Conservation (phyloP, 2,888 invertebrate species). For the Zygogramma bicolorata region DNA sequence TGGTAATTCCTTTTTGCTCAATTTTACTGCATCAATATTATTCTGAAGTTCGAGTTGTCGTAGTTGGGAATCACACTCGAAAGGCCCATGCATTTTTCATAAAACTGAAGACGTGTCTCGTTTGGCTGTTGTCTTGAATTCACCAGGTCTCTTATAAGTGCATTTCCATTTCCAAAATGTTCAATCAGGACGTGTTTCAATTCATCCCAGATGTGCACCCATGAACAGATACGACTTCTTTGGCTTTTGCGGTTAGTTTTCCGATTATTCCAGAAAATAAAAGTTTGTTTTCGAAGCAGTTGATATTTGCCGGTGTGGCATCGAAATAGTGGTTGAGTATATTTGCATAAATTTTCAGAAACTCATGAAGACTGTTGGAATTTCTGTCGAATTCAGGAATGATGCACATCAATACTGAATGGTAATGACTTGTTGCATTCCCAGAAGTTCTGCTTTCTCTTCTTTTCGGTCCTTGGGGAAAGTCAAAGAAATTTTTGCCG, state of each 20-base stretch:
- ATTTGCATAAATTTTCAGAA: neutral
- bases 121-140: conserved; percentile 5
- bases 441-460: conserved; percentile 3
- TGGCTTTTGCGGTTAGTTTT: neutral
- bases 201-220: neutral
- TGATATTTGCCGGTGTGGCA: neutral
- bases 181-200: neutral
- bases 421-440: neutral
- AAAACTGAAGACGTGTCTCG: neutral
- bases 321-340: conserved; percentile 27
- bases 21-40: neutral
- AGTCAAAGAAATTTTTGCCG: neutral
- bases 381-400: conserved; percentile 28
- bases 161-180: conserved; percentile 4
- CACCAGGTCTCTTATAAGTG: conserved; percentile 8
- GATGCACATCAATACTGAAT: conserved; percentile 18
- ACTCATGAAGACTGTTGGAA: conserved; percentile 19
- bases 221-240: conserved; percentile 6
- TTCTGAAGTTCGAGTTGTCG: conserved; percentile 16
- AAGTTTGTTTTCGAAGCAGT: neutral
- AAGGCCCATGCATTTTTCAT: conserved; percentile 2
- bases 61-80: conserved; percentile 15
- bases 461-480: conserved; percentile 1
- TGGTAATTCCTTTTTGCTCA: conserved; percentile 6
- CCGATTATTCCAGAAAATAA: neutral